These are phyloP conservation scores for Ciconia nigra DNA, from an alignment of 2,797 vertebrate genomes.

Conservation along the genomic window DNA sequence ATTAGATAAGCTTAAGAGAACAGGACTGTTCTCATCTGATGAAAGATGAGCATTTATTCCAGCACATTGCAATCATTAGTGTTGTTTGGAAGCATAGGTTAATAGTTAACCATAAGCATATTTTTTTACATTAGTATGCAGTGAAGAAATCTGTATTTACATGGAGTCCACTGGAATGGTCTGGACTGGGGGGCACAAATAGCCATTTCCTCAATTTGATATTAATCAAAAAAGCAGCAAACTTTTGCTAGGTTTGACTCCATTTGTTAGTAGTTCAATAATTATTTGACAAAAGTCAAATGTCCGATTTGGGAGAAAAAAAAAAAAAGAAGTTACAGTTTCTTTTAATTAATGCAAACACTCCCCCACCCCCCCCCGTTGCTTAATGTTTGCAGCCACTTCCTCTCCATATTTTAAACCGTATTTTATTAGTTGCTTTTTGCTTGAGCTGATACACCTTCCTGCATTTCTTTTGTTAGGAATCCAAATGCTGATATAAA, in stretches of 20 bases:
- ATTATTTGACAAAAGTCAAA: background rate
- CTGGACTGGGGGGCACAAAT: background rate
- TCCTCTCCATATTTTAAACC: background rate
- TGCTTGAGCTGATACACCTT: background rate
- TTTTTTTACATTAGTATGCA: conserved; percentile 51
- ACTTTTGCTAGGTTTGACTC: background rate
- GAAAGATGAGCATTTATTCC: conserved; percentile 60
- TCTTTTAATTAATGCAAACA: background rate
- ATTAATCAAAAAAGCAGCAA: conserved; percentile 1
- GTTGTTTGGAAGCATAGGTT: conserved; percentile 63
- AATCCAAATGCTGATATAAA: background rate
- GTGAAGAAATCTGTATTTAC: conserved; percentile 41
- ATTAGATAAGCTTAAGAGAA: conserved; percentile 67
- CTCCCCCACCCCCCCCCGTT: background rate
- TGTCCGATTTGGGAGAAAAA: background rate
- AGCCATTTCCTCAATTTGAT: background rate
- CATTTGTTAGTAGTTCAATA: background rate
- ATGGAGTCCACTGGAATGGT: background rate
- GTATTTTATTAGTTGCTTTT: background rate
- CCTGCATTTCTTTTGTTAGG: background rate
- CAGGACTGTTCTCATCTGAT: conserved; percentile 23
- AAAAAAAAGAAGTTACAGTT: background rate
- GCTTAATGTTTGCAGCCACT: background rate
- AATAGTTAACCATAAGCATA: conserved; percentile 56
- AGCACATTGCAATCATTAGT: conserved; percentile 54